Evolutionary conservation across 2,113 vertebrate genomes (phyloP), one percentile per base, ranked within the genome.

Genomic region (Rhinoderma darwinii): DNA sequence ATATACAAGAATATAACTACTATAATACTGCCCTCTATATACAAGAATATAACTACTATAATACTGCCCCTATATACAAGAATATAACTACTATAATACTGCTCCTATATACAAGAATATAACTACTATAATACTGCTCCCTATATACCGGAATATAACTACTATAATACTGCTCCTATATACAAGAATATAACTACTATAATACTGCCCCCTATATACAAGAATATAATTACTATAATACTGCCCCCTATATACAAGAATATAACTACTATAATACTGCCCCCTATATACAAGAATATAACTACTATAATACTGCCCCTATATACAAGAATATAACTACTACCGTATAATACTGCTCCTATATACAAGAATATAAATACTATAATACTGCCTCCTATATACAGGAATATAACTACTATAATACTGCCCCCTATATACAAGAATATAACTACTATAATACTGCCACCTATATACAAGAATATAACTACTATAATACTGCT

Each of bases 161-260:
- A n/a, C n/a, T n/a, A n/a, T n/a, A n/a, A n/a, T n/a, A n/a, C n/a
- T n/a, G n/a, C n/a, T n/a, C n/a, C n/a, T n/a, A n/a, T n/a, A n/a
- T n/a, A n/a, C n/a, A n/a, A n/a, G n/a, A n/a, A n/a, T n/a, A n/a
- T n/a, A n/a, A n/a, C n/a, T n/a, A n/a, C n/a, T n/a, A n/a, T n/a
- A n/a, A n/a, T n/a, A n/a, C n/a, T n/a, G n/a, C n/a, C n/a, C n/a
- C n/a, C n/a, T n/a, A n/a, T n/a, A n/a, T n/a, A 63, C 59, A 63
- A 63, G 59, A 63, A 66, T 66, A 66, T 32, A 66, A 66, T 30
- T 66, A 66, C 63, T 66, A 66, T 66, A 66, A 66, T 66, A 66
- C n/a, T 59, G 25, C 59, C 12, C n/a, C n/a, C 59, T 63, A 63
- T 63, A n/a, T 27, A 30, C 25, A 27, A 63, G n/a, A 63, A 63